Conservation (phyloP, 2,888 invertebrate species). For the Prostheceraeus crozeri region DNA sequence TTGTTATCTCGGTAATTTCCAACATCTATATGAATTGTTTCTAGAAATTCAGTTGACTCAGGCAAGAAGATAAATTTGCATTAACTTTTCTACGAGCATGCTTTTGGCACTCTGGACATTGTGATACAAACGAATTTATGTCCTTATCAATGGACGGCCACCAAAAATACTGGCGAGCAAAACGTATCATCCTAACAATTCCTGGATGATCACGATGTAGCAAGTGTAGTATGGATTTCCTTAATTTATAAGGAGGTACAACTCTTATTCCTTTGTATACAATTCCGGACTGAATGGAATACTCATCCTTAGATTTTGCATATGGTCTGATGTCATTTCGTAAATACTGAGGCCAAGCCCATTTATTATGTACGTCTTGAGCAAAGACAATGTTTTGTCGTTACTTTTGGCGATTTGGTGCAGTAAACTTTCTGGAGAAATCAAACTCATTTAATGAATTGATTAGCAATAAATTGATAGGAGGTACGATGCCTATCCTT, state of each 20-base stretch:
- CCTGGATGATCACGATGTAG: slow-evolving; percentile 31
- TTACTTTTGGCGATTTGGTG: slow-evolving; percentile 5
- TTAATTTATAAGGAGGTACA: not conserved
- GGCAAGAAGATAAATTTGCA: slow-evolving; percentile 24
- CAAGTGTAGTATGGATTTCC: slow-evolving; percentile 10
- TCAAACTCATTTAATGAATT: slow-evolving; percentile 23
- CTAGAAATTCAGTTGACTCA: slow-evolving; percentile 20
- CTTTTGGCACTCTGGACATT: too few relatives aligned
- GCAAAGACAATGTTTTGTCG: not conserved
- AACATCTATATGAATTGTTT: slow-evolving; percentile 23
- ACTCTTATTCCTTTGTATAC: slow-evolving; percentile 17
- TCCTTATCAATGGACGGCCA: slow-evolving; percentile 25
- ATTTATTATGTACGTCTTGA: slow-evolving; percentile 9
- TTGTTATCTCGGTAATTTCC: too few relatives aligned
- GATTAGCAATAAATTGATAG: slow-evolving; percentile 14
- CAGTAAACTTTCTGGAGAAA: slow-evolving; percentile 19
- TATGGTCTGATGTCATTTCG: not conserved
- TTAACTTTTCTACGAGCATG: slow-evolving; percentile 24
- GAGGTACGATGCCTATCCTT: not conserved
- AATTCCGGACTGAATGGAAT: slow-evolving; percentile 14
- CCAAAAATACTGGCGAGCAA: slow-evolving; percentile 31
- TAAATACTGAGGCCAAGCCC: slow-evolving; percentile 20
- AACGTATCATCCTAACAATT: slow-evolving; percentile 31
- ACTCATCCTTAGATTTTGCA: slow-evolving; percentile 12
- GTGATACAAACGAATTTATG: slow-evolving; percentile 26